A percentile compares a stretch with the other conserved stretches of the same genome.
These are phyloP conservation scores for Bovichtus diacanthus DNA, from an alignment of 2,797 vertebrate species.

Conservation along the genomic window DNA sequence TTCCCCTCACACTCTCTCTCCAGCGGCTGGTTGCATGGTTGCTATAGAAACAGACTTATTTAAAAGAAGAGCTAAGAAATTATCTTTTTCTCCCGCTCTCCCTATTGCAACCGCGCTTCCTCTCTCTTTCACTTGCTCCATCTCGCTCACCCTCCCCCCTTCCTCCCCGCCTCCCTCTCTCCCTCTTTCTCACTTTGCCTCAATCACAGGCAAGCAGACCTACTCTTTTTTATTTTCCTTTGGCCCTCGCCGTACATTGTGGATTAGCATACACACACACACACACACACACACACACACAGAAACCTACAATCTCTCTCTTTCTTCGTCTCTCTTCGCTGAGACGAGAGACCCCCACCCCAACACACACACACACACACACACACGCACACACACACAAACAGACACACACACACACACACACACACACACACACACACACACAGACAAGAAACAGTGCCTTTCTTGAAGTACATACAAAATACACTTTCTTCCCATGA, in stretches of 20 bases:
- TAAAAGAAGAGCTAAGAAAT: conserved; percentile 86
- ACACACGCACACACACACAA: not conserved
- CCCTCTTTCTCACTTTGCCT: conserved; percentile 35
- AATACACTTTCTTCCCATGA: not conserved
- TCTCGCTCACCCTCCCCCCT: not conserved
- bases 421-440: not conserved
- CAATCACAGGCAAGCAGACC: conserved; percentile 65
- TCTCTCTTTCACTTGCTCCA: conserved; percentile 32
- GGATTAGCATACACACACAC: conserved; percentile 37
- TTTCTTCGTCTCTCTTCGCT: conserved; percentile 11
- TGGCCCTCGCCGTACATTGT: conserved; percentile 46
- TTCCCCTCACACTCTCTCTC: conserved; percentile 69
- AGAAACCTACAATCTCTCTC: conserved; percentile 4
- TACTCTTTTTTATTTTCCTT: conserved; percentile 66
- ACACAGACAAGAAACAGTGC: not conserved
- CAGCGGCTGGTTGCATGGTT: conserved; percentile 83
- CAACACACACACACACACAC: not conserved
- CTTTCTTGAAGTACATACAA: conserved; percentile 15
- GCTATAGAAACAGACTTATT: conserved; percentile 89
- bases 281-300: conserved; percentile 6
- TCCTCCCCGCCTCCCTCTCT: not conserved
- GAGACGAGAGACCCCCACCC: not conserved
- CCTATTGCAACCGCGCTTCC: conserved; percentile 51
- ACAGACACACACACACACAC: not conserved
- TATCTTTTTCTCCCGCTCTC: conserved; percentile 74